Base-by-base conservation (phyloP, 1,140 invertebrate genomes). In the Metaphire vulgaris region DNA sequence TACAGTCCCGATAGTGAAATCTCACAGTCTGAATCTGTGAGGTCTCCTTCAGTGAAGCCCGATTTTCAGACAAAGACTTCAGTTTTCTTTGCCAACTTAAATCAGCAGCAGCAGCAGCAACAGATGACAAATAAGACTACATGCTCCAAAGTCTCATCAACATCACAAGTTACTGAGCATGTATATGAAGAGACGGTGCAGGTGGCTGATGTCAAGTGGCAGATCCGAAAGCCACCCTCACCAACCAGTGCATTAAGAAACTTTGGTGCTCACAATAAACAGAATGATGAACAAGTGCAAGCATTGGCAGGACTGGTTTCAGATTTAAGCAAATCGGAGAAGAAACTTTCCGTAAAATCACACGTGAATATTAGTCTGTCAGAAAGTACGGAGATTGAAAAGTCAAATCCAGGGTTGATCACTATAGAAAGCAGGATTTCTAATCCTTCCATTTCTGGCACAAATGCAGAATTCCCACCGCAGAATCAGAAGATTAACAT, bases 1-100 rank as follows among this genome's bases (percentile, higher is more conserved):
- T 96, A 97, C 86, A 89, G 93, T 78, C 92, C 93, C 69, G 92
- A 94, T 85, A 93, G 92, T 81, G 92, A 94, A 15, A 68, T 68
- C 21, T 76, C 75, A 33, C 71, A 76, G 16, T 77, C 77, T 0
- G 68, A 76, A 29, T 76, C 77, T 2, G 67, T 73, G 30, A 74
- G 64, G 15, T 78, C 77, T 15, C 33, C 75, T 65, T 72, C 77
- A 28, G 64, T 75, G 6, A 75, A 78, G 34, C 76, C 56, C 15
- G 77, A 78, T n/a, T 69, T 65, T 41, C 75, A 72, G 73, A n/a
- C 29, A 26, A 78, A 76, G 69, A 76, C 74, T 26, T 21, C 71
- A 33, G 28, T 33, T 0, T 71, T 76, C 56, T 56, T 76, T 29
- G 75, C 66, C 41, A 76, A 78, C 33, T 78, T 75, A 67, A 75